Base-by-base conservation (phyloP, 2,113 vertebrate genomes). In the Oxyura jamaicensis region DNA sequence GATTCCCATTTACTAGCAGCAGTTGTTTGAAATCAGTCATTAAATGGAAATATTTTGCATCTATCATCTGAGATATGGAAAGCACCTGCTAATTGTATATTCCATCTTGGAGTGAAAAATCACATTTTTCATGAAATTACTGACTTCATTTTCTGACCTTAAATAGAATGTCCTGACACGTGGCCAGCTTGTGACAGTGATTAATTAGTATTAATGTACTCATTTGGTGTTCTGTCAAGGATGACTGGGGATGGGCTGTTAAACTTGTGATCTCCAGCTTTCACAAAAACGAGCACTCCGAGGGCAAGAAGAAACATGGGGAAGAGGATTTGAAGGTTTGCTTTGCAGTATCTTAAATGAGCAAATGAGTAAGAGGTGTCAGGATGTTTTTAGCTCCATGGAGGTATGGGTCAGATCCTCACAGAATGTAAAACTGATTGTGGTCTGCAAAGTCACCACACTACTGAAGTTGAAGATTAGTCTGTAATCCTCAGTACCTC, bases 141-240 rank as follows among this genome's bases (percentile, higher is more conserved):
- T 79, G 31, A 78, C 79, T 91, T 83, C 33, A 87, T 72, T 82
- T 52, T 75, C n/a, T 97, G 87, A 87, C 82, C 88, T 91, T 93
- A 95, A 95, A 80, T 78, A 88, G 53, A 41, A 72, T 2, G 1
- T 87, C 69, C 58, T 89, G 74, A 72, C 55, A 81, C 16, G 25
- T 35, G 44, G 69, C 75, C 91, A 22, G 3, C 48, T 52, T 59
- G 58, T 88, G 75, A 90, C 76, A 93, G 91, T 73, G 93, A 96
- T 95, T 94, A 93, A 95, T 96, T 73, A 81, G 71, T 73, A 75
- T 69, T 92, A 93, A 73, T 87, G 19, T 63, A 74, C 85, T 53
- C 41, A 41, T 85, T 90, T 26, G 10, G 63, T 94, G 11, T 68
- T 90, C 68, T 95, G 92, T 72, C 73, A 87, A 35, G 76, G 36